Percentiles rank a stretch among this genome's conserved stretches.
Evolutionary conservation across 2,888 invertebrate genomes (phyloP).

Genomic region (Calliopum simillimum): DNA sequence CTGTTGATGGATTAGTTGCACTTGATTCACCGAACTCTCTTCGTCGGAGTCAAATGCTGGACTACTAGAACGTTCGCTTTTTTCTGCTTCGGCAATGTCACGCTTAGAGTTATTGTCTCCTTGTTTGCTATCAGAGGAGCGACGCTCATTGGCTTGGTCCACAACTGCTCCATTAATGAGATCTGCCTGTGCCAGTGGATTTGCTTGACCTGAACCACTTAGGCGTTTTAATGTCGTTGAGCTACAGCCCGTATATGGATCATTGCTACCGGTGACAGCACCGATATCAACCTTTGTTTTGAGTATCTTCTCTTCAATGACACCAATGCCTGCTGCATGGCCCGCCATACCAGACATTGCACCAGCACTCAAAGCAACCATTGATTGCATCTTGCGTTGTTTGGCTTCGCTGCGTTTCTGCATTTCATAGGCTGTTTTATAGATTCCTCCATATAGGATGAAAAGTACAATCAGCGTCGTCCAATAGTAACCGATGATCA

Average conservation of each 20-base stretch:
- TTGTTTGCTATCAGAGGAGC: constrained; percentile 56
- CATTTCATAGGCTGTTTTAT: constrained; percentile 97
- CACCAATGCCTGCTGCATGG: constrained; percentile 85
- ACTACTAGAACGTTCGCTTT: constrained; percentile 88
- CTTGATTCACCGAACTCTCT: constrained; percentile 77
- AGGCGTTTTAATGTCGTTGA: constrained; percentile 56
- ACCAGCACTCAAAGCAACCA: constrained; percentile 91
- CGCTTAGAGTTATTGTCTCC: constrained; percentile 55
- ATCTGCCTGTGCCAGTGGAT: constrained; percentile 58
- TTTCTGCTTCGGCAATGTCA: constrained; percentile 71
- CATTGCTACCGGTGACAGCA: constrained; percentile 40
- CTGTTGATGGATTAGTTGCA: constrained; percentile 64
- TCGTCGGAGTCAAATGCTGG: constrained; percentile 96
- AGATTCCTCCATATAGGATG: constrained; percentile 96
- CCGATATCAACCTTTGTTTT: constrained; percentile 58
- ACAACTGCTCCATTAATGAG: constrained; percentile 48
- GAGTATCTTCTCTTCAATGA: constrained; percentile 73
- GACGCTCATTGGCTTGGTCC: constrained; percentile 46
- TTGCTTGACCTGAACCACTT: constrained; percentile 60
- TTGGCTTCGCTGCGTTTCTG: constrained; percentile 97
- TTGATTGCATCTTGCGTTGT: constrained; percentile 94
- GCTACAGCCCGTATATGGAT: constrained; percentile 39
- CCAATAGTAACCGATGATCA: constrained; percentile 98
- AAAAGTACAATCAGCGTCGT: constrained; percentile 95
- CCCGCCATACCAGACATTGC: constrained; percentile 93